Evolutionary conservation across 2,888 invertebrate genomes (phyloP), one percentile per base, ranked within the genome.

Genomic region (Neocrepidodera transversa): DNA sequence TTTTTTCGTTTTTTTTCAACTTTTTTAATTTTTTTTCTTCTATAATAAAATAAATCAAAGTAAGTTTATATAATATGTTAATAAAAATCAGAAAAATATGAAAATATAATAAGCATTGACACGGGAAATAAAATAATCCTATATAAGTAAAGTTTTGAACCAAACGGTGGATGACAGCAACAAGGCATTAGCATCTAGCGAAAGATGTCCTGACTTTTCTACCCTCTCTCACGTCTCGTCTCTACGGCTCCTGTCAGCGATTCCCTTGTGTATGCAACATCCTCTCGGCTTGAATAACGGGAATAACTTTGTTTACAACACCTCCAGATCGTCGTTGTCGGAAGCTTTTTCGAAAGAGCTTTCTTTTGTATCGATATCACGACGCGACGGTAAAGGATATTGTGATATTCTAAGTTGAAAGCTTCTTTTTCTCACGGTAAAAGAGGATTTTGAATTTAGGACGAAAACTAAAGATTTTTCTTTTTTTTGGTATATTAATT

Each of bases 221-320:
- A 11, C 11, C 32, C 18, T 35, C 5, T 16, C 18, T 1, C 28
- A 11, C 11, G 10, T 16, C 53, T 35, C 45, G 23, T 18, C 36
- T 18, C 38, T 13, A 13, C 43, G 43, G 35, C 53, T 45, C 35
- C 60, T 60, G 71, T 71, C 71, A 69, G 71, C 72, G 71, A 72
- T 72, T 76, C 74, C 72, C 68, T 62, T 60, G 69, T 47, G 60
- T 43, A 50, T 47, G 51, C 55, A 51, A 50, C 60, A 60, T 60
- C 72, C 71, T 74, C 74, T 76, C 73, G 72, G 68, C 71, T 72
- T 74, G 76, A 75, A 76, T 75, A 75, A 75, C 75, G 71, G 43
- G 72, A 73, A 71, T 74, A 74, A 74, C 74, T 74, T 74, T 71
- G 72, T 72, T 72, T 72, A 69, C 74, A 75, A 73, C 74, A 74